Evolutionary conservation across 1,140 invertebrate genomes (phyloP).

Genomic region (Oncopeltus fasciatus): DNA sequence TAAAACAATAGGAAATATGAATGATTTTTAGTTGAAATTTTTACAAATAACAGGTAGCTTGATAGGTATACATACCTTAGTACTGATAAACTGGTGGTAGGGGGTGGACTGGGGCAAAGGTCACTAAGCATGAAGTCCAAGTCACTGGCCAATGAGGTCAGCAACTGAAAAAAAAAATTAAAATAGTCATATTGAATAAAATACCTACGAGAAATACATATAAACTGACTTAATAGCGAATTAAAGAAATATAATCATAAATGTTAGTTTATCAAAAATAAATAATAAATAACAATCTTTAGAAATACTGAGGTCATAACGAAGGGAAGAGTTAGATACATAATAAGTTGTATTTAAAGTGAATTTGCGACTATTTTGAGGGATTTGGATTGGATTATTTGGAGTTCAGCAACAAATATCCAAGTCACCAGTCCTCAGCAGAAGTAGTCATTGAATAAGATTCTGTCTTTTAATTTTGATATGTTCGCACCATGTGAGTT

Average conservation of each 20-base stretch:
- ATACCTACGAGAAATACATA: not conserved
- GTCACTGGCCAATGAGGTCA: constrained; percentile 54
- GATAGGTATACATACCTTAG: constrained; percentile 9
- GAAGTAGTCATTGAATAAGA: no score
- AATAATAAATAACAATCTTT: not conserved
- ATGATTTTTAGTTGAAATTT: no score
- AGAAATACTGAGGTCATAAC: not conserved
- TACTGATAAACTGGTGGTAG: constrained; percentile 10
- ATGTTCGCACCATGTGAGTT: no score
- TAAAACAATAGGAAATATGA: no score
- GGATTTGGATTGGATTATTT: no score
- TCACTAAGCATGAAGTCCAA: constrained; percentile 56
- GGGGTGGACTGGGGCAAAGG: constrained; percentile 37
- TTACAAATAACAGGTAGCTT: no score
- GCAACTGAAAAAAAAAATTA: constrained; percentile 39
- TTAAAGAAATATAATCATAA: not conserved
- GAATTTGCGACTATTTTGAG: no score
- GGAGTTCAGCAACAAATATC: no score
- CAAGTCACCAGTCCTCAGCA: no score
- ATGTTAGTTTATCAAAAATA: not conserved
- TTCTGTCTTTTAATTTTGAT: no score
- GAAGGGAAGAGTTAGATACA: not conserved
- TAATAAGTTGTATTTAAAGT: not conserved
- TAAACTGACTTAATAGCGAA: not conserved
- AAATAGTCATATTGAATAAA: not conserved